Percentiles rank a stretch among this genome's conserved stretches.
phyloP scores from a whole-genome alignment of 2,113 vertebrate genomes.

The Pedionomus torquatus region DNA sequence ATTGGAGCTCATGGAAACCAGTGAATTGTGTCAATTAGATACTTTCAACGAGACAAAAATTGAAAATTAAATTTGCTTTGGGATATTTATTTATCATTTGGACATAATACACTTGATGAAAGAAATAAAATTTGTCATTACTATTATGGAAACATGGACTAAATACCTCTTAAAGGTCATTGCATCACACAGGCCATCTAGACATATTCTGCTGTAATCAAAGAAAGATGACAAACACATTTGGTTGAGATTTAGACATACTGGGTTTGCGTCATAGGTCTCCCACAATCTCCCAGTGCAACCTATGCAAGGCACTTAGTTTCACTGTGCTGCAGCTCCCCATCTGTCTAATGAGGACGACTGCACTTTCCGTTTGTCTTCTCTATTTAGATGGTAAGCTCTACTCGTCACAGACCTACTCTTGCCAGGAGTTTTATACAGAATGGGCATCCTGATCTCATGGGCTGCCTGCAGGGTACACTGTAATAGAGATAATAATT shows the following conservation, averaged over 20 bases:
- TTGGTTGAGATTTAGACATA: background rate
- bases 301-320: background rate
- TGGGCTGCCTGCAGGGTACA: background rate
- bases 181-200: background rate
- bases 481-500: background rate
- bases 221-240: background rate
- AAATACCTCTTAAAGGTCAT: background rate
- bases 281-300: background rate
- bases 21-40: background rate
- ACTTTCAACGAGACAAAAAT: background rate
- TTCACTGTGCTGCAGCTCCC: constrained; percentile 8
- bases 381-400: background rate
- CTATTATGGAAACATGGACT: background rate
- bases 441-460: background rate
- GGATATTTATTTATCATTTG: background rate
- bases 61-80: background rate
- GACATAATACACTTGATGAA: background rate
- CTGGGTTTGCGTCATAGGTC: background rate
- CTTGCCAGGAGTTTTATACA: background rate
- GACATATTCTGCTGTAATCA: background rate
- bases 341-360: background rate
- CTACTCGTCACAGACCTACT: background rate
- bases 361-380: constrained; percentile 11
- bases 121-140: background rate
- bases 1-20: background rate